Percentiles rank a stretch among this genome's conserved stretches.
phyloP scores from a whole-genome alignment of 2,113 vertebrate species.

The Austrofundulus limnaeus region DNA sequence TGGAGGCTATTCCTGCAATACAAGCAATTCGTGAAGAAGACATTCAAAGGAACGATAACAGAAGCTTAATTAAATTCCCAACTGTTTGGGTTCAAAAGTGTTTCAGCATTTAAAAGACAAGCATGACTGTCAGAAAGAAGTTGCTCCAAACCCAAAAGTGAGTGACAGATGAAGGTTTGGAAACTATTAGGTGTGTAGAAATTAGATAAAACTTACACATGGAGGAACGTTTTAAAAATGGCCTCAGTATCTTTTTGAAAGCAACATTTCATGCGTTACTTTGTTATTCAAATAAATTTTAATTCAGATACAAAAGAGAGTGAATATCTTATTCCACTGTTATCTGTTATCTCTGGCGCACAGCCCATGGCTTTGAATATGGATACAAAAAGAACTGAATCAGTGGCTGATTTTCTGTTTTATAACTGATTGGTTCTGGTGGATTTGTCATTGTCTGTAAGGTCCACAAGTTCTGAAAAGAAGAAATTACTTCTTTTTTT shows the following conservation, averaged over 20 bases:
- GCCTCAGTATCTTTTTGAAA: constrained; percentile 38
- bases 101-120: constrained; percentile 17
- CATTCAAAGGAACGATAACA: constrained; percentile 47
- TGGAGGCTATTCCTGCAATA: not conserved
- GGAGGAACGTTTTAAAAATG: constrained; percentile 36
- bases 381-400: constrained; percentile 53
- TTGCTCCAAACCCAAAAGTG: constrained; percentile 38
- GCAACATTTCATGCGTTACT: constrained; percentile 24
- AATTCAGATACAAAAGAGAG: constrained; percentile 46
- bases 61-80: constrained; percentile 49
- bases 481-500: constrained; percentile 38
- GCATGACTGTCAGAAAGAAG: constrained; percentile 26
- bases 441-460: constrained; percentile 45
- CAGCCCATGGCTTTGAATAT: constrained; percentile 64
- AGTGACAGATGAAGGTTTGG: constrained; percentile 35
- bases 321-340: constrained; percentile 48
- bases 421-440: constrained; percentile 40
- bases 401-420: constrained; percentile 48
- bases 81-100: constrained; percentile 36
- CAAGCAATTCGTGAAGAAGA: constrained; percentile 24
- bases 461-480: constrained; percentile 31
- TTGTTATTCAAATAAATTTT: constrained; percentile 61
- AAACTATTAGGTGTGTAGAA: constrained; percentile 30
- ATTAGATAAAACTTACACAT: constrained; percentile 36
- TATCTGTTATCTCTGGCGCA: constrained; percentile 67